Conservation (phyloP, 1,140 invertebrate genomes). For the Trialeurodes vaporariorum region DNA sequence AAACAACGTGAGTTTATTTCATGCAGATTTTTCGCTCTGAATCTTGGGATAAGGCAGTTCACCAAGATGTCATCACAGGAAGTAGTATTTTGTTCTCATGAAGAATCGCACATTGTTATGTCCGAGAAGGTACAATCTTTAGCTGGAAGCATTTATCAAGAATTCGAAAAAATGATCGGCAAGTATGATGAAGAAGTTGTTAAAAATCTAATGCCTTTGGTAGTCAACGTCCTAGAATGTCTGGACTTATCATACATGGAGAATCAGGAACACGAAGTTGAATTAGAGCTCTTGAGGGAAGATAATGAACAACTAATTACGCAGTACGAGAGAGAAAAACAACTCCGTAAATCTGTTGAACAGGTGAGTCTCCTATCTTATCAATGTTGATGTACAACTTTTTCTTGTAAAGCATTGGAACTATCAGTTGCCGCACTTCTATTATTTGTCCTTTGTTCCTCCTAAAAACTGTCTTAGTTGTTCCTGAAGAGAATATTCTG, state of each 20-base stretch:
- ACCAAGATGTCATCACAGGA: slow-evolving; percentile 44
- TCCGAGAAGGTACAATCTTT: slow-evolving; percentile 93
- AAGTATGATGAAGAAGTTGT: slow-evolving; percentile 97
- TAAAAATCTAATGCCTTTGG: slow-evolving; percentile 93
- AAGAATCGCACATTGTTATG: slow-evolving; percentile 80
- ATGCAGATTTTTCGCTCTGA: too few relatives aligned
- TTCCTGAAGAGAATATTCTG: too few relatives aligned
- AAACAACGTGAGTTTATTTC: too few relatives aligned
- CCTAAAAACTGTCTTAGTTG: too few relatives aligned
- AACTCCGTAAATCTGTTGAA: slow-evolving; percentile 84
- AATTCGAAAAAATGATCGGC: slow-evolving; percentile 96
- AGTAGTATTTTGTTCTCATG: slow-evolving; percentile 69
- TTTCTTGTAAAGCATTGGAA: too few relatives aligned
- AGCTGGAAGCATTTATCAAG: slow-evolving; percentile 95
- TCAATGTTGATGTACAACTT: too few relatives aligned
- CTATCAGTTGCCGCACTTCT: too few relatives aligned
- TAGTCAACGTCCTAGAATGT: slow-evolving; percentile 95
- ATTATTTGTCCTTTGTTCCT: too few relatives aligned
- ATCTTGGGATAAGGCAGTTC: too few relatives aligned
- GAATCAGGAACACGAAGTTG: slow-evolving; percentile 96
- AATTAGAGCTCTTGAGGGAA: slow-evolving; percentile 90
- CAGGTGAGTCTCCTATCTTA: slow-evolving; percentile 50
- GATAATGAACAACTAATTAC: slow-evolving; percentile 98
- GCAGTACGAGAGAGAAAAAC: slow-evolving; percentile 98
- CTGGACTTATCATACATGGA: slow-evolving; percentile 91